Evolutionary conservation across 2,113 vertebrate species (phyloP).

Genomic region (Australoheros scitulus): DNA sequence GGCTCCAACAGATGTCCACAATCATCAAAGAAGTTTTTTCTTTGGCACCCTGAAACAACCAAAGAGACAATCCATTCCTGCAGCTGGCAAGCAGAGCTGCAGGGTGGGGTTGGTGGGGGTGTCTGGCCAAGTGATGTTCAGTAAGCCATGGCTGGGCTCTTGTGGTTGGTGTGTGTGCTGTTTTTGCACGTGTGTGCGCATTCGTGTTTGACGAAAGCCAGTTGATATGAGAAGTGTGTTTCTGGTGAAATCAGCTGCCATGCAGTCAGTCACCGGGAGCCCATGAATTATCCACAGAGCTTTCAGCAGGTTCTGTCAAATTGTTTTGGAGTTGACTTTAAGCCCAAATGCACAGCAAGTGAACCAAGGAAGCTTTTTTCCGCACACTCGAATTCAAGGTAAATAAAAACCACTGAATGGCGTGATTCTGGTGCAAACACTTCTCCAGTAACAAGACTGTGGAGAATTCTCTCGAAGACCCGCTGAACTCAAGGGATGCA

Average conservation of each 20-base stretch:
- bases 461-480: neutral
- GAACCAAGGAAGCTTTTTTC: neutral
- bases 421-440: neutral
- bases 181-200: neutral
- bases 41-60: slow-evolving; percentile 47
- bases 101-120: neutral
- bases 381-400: neutral
- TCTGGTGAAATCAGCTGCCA: slow-evolving; percentile 41
- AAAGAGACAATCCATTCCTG: slow-evolving; percentile 29
- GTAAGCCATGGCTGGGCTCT: neutral
- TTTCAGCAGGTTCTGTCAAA: slow-evolving; percentile 18
- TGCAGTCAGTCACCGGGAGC: slow-evolving; percentile 30
- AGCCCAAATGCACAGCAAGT: slow-evolving; percentile 11
- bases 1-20: slow-evolving; percentile 34
- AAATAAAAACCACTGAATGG: neutral
- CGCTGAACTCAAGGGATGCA: neutral
- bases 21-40: slow-evolving; percentile 44
- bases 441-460: neutral
- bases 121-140: neutral
- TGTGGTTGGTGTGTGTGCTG: neutral
- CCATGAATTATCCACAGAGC: slow-evolving; percentile 53
- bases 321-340: slow-evolving; percentile 1
- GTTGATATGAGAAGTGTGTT: slow-evolving; percentile 10
- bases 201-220: slow-evolving; percentile 36
- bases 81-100: slow-evolving; percentile 24